Evolutionary conservation across 2,888 invertebrate genomes (phyloP).

Genomic region (Chorisops tibialis): DNA sequence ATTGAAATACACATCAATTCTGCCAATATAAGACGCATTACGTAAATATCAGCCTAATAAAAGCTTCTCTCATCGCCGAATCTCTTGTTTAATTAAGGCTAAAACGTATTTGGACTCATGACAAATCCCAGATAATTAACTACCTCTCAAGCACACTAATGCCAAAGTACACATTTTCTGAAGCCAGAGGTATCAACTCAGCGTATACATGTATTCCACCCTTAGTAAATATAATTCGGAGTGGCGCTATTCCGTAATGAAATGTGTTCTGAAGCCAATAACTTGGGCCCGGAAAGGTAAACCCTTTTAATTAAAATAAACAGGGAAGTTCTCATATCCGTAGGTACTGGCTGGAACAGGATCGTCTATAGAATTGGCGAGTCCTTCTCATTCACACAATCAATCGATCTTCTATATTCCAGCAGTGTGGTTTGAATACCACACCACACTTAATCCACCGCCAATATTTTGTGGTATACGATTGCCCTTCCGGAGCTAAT

Average conservation of each 20-base stretch:
- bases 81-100: conserved; percentile 26
- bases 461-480: conserved; percentile 1
- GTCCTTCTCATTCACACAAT: conserved; percentile 1
- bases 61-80: conserved; percentile 20
- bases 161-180: conserved; percentile 22
- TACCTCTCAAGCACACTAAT: conserved; percentile 27
- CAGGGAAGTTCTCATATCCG: conserved; percentile 10
- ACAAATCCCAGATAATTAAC: conserved; percentile 28
- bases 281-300: conserved; percentile 25
- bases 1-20: conserved; percentile 15
- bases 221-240: conserved; percentile 20
- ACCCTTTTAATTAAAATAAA: conserved; percentile 29
- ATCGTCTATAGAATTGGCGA: not conserved
- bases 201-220: not conserved
- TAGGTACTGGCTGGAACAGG: not conserved
- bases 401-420: conserved; percentile 21
- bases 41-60: conserved; percentile 18
- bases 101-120: conserved; percentile 27
- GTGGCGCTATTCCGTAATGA: conserved; percentile 23
- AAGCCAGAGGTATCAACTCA: not conserved
- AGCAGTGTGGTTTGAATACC: not conserved
- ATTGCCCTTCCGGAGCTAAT: conserved; percentile 3
- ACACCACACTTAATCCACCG: not conserved
- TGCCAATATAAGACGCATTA: conserved; percentile 1
- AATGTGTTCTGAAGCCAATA: conserved; percentile 27